These are phyloP conservation scores for Drosophila histrio DNA, from an alignment of 2,888 invertebrate species.

Conservation along the genomic window DNA sequence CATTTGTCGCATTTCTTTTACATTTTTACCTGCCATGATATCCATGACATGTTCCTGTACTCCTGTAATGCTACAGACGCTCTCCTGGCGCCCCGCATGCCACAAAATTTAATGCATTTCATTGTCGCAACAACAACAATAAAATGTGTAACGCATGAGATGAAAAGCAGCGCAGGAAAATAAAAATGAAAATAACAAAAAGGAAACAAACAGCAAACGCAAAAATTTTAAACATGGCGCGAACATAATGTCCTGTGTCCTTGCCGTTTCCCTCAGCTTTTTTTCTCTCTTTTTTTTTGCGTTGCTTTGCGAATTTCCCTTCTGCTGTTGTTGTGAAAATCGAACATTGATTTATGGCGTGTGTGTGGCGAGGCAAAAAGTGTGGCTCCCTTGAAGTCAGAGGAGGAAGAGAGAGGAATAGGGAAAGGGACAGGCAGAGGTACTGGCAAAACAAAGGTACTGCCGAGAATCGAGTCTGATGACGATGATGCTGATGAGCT, in stretches of 20 bases:
- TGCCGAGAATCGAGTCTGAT: constrained; percentile 43
- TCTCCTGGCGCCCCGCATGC: constrained; percentile 73
- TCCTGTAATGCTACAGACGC: background rate
- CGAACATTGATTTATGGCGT: constrained; percentile 82
- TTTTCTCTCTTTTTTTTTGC: constrained; percentile 42
- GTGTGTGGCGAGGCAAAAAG: constrained; percentile 61
- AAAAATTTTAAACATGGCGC: constrained; percentile 81
- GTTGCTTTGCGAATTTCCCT: constrained; percentile 71
- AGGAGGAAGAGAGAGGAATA: background rate
- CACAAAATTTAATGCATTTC: constrained; percentile 72
- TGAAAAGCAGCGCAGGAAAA: constrained; percentile 69
- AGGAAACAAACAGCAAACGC: constrained; percentile 43
- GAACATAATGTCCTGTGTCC: constrained; percentile 83
- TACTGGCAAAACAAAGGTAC: constrained; percentile 22
- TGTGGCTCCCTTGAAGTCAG: constrained; percentile 28
- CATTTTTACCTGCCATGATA: constrained; percentile 51
- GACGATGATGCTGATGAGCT: constrained; percentile 79
- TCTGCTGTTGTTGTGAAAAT: constrained; percentile 69
- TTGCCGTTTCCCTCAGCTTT: constrained; percentile 33
- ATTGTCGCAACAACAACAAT: constrained; percentile 55
- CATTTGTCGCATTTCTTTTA: constrained; percentile 38
- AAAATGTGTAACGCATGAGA: constrained; percentile 75
- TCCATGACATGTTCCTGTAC: constrained; percentile 1
- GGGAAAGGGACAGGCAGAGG: background rate
- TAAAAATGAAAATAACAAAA: constrained; percentile 40